Base-by-base conservation (phyloP, 2,888 invertebrate species). In the Hemistola chrysoprasaria region DNA sequence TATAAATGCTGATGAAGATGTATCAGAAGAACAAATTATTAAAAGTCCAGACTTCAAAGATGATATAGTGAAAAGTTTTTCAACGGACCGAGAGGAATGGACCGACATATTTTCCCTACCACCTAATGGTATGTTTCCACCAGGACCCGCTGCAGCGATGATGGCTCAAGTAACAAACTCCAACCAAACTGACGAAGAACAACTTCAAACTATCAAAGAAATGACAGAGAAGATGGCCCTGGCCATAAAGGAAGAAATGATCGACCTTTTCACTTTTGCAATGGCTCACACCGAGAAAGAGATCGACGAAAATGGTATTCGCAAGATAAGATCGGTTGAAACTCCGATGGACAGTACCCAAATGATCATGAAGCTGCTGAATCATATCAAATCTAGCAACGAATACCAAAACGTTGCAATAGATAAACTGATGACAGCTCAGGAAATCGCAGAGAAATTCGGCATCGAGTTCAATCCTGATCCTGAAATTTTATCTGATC, bases 361-460 rank as follows among this genome's bases (percentile, higher is more conserved):
- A 20, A 39, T 85, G 6, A 72, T 88, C 0, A 78, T 75, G 65
- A 71, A 80, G 54, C 47, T 88, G 10, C 55, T 88, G 1, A 80
- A 78, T 38, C 87, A 88, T 42, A 87, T 88, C 1, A 87, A 86
- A 49, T 68, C 70, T 0, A 84, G 76, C 44, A 88, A 87, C 32
- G 87, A 88, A 53, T 78, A 77, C 41, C 88, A 88, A 38, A 87
- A 86, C 42, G 75, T 85, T n/a, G 86, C 86, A 1, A 86, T 88
- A 8, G 88, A 87, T 7, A 87, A 88, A 55, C 83, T 88, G 84
- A 86, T 88, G 86, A 67, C 76, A 1, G 87, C 87, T 27, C 85
- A 87, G 62, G 82, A 88, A 59, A 87, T 87, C 1, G 87, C 88
- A 21, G 82, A 85, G 23, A 86, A 87, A 65, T 87, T 71, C 47